Percentiles rank a stretch among this genome's conserved stretches.
phyloP scores from a whole-genome alignment of 1,140 invertebrate genomes.

The Leptinotarsa lineolata region DNA sequence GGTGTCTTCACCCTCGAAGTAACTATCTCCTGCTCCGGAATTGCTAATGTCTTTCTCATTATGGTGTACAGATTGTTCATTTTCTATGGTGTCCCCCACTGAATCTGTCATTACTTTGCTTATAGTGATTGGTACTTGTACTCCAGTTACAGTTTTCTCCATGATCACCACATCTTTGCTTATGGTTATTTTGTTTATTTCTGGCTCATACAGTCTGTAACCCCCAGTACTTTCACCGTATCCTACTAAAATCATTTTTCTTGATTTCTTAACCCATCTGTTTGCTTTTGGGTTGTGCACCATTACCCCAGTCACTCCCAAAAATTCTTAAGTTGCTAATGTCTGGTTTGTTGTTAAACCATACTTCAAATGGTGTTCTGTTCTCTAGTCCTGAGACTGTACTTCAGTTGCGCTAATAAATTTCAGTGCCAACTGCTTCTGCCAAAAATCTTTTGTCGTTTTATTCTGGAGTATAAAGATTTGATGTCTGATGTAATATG shows the following conservation, averaged over 20 bases:
- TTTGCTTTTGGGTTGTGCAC: background rate
- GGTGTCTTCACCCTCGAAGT: background rate
- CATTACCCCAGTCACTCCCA: background rate
- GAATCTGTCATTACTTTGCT: background rate
- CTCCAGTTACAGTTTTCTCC: background rate
- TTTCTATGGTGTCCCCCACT: background rate
- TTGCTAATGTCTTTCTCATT: too few species aligned
- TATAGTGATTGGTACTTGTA: too few species aligned
- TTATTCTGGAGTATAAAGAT: background rate
- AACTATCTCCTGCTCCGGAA: too few species aligned
- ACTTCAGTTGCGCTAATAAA: background rate
- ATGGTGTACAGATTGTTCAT: background rate
- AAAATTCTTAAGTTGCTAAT: background rate
- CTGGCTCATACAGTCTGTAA: background rate
- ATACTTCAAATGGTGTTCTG: constrained; percentile 7
- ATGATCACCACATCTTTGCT: constrained; percentile 1
- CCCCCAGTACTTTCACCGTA: background rate
- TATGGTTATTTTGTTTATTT: background rate
- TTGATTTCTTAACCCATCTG: background rate
- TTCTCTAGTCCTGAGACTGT: background rate
- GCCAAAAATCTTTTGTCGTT: constrained; percentile 50
- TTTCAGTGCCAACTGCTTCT: constrained; percentile 47
- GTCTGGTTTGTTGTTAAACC: background rate
- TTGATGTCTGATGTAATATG: background rate
- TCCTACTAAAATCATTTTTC: background rate